Conservation (phyloP, 2,888 invertebrate species). For the Drosophila cracens region DNA sequence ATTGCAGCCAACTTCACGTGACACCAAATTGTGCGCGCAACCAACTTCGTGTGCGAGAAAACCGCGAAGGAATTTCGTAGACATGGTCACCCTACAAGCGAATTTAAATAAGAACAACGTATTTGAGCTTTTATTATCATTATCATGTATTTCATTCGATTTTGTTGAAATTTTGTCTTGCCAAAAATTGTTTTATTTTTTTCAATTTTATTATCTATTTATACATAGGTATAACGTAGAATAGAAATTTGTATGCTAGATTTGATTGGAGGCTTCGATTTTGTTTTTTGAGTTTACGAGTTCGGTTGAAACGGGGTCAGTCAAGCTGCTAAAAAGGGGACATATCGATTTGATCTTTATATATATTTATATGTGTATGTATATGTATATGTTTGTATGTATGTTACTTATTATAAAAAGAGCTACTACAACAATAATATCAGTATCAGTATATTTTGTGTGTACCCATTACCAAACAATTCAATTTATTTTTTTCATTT, state of each 20-base stretch:
- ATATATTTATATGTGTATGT: slow-evolving; percentile 24
- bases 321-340: slow-evolving; percentile 66
- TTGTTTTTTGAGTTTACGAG: slow-evolving; percentile 29
- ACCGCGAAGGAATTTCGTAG: not conserved
- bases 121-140: slow-evolving; percentile 31
- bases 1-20: slow-evolving; percentile 14
- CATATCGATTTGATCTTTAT: slow-evolving; percentile 36
- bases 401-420: slow-evolving; percentile 58
- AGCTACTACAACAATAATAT: slow-evolving; percentile 80
- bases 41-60: not conserved
- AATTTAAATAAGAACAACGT: not conserved
- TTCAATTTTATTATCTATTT: slow-evolving; percentile 40
- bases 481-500: slow-evolving; percentile 44
- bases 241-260: slow-evolving; percentile 74
- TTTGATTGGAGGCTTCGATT: slow-evolving; percentile 63
- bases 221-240: slow-evolving; percentile 64
- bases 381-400: slow-evolving; percentile 30
- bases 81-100: not conserved
- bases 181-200: slow-evolving; percentile 48
- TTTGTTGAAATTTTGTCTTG: slow-evolving; percentile 53
- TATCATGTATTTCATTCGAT: slow-evolving; percentile 54
- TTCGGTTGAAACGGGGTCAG: slow-evolving; percentile 47
- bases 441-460: slow-evolving; percentile 64
- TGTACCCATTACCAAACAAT: slow-evolving; percentile 73
- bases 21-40: not conserved